Conservation (phyloP, 1,140 invertebrate species). For the Stegodyphus dumicola region DNA sequence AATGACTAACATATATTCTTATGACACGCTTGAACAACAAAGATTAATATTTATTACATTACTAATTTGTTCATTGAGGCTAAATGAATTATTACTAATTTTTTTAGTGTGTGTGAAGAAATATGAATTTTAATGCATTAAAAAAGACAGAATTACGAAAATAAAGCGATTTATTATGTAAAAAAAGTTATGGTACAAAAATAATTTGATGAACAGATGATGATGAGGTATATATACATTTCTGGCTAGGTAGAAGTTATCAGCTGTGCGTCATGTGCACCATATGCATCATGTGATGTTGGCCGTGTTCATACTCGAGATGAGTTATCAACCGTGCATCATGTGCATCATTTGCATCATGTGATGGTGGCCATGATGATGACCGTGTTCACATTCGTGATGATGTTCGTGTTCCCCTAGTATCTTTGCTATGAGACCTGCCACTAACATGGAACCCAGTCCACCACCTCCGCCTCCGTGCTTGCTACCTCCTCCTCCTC, state of each 20-base stretch:
- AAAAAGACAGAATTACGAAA: background rate
- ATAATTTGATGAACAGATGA: background rate
- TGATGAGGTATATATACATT: background rate
- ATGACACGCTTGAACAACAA: too few species aligned
- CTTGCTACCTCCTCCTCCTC: slow-evolving; percentile 1
- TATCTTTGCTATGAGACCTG: slow-evolving; percentile 32
- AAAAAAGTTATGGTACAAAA: background rate
- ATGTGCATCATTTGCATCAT: slow-evolving; percentile 35
- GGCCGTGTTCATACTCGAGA: background rate
- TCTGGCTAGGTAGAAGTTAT: too few species aligned
- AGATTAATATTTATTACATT: too few species aligned
- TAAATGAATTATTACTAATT: too few species aligned
- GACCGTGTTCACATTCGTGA: background rate
- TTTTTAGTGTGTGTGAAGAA: too few species aligned
- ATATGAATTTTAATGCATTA: too few species aligned
- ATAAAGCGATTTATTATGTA: background rate
- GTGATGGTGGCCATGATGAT: slow-evolving; percentile 25
- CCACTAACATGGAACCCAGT: slow-evolving; percentile 27
- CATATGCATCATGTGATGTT: slow-evolving; percentile 30
- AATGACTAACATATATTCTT: too few species aligned
- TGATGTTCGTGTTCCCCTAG: slow-evolving; percentile 17
- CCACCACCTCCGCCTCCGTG: background rate
- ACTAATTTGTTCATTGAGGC: too few species aligned
- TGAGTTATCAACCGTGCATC: slow-evolving; percentile 11
- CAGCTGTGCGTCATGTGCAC: slow-evolving; percentile 10